Evolutionary conservation across 2,113 vertebrate genomes (phyloP).

Genomic region (Drymodes brunneopygia): DNA sequence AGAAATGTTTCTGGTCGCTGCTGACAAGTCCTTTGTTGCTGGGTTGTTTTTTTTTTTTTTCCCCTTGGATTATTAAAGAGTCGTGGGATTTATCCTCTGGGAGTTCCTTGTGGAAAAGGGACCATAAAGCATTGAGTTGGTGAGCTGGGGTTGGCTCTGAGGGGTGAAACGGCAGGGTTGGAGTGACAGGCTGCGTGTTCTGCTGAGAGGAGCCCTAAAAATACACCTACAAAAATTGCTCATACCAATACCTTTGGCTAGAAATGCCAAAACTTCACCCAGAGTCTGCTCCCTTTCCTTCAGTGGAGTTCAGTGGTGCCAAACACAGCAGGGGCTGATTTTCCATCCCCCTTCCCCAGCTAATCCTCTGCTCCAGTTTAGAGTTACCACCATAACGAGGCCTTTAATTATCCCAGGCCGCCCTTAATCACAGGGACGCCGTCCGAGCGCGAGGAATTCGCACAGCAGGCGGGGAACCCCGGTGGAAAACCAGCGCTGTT

Average conservation of each 20-base stretch:
- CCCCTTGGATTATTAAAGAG: not conserved
- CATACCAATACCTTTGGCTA: rapidly evolving
- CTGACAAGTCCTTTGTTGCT: not conserved
- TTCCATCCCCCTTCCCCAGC: not conserved
- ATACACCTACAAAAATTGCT: not conserved
- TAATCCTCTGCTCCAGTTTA: not conserved
- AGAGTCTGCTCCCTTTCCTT: not conserved
- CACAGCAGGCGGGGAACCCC: rapidly evolving
- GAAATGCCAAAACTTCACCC: not conserved
- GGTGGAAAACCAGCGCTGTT: rapidly evolving
- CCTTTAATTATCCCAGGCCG: not conserved
- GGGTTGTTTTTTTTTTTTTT: too few species aligned
- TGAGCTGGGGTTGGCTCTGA: not conserved
- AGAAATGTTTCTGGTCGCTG: not conserved
- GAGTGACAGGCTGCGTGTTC: not conserved
- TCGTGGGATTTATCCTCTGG: not conserved
- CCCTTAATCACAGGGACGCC: not conserved
- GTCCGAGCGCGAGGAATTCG: not conserved
- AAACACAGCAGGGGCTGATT: not conserved
- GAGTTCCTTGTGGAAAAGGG: not conserved
- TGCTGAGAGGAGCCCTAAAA: not conserved
- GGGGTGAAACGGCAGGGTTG: not conserved
- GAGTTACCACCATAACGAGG: not conserved
- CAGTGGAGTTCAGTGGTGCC: rapidly evolving
- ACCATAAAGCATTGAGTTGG: not conserved